Percentiles rank a stretch among this genome's conserved stretches.
Conservation (phyloP, 2,888 invertebrate genomes). For the Blera fallax region DNA sequence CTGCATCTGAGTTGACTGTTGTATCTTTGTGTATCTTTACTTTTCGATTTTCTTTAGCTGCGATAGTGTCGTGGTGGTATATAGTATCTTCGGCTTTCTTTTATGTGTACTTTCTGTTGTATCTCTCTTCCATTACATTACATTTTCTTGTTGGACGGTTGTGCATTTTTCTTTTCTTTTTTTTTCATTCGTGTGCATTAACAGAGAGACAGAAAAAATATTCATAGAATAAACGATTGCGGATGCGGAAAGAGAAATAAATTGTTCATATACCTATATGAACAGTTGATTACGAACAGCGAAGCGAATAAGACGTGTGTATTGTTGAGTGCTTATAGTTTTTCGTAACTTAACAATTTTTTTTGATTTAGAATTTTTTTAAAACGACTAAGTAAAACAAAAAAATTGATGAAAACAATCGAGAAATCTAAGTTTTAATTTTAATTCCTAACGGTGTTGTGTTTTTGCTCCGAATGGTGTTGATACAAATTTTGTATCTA, state of each 20-base stretch:
- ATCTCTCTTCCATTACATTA: constrained; percentile 24
- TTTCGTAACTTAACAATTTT: constrained; percentile 58
- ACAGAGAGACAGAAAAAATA: constrained; percentile 42
- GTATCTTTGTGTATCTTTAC: constrained; percentile 55
- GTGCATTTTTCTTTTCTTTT: constrained; percentile 2
- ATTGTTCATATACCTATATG: constrained; percentile 62
- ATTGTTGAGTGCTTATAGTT: constrained; percentile 71
- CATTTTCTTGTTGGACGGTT: constrained; percentile 19
- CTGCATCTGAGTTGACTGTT: constrained; percentile 43
- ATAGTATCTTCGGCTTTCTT: constrained; percentile 12
- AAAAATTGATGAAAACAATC: constrained; percentile 41
- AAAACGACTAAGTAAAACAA: background rate
- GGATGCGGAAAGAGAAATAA: constrained; percentile 74
- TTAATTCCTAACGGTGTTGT: constrained; percentile 31
- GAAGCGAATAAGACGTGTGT: constrained; percentile 82
- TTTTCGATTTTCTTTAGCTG: constrained; percentile 19
- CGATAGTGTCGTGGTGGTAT: background rate
- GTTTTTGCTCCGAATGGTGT: constrained; percentile 15
- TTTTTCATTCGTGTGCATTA: background rate
- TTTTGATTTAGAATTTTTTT: constrained; percentile 39
- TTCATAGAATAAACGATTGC: constrained; percentile 54
- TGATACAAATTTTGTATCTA: constrained; percentile 47
- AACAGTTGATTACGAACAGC: constrained; percentile 81
- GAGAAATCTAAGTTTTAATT: constrained; percentile 11
- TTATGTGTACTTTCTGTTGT: background rate